Base-by-base conservation (phyloP, 2,113 vertebrate species). In the Turnix velox region DNA sequence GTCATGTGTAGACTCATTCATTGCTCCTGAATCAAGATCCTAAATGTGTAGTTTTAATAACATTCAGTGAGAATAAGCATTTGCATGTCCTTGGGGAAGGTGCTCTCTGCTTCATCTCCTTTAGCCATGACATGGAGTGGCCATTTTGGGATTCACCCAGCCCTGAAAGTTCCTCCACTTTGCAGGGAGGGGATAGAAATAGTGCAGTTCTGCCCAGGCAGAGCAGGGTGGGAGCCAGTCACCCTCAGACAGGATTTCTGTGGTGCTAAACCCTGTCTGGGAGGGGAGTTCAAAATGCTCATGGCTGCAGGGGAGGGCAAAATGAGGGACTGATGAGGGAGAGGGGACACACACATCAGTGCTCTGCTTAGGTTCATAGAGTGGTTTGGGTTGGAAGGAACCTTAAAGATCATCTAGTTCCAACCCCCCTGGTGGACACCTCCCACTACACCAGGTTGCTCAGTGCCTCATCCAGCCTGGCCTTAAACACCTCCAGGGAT, bases 1-100 rank as follows among this genome's bases (percentile, higher is more conserved):
- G 76, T 94, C 87, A 90, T 91, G 85, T 93, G 88, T 71, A 87
- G 91, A 94, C 87, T 92, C 69, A 84, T 78, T 92, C 69, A 84
- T 78, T 96, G 89, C 91, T 91, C 81, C 83, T 76, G 57, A 94
- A 86, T 92, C 89, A 52, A 87, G 79, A 88, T 94, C 58, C n/a
- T 93, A 84, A 93, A 87, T 91, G 89, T 87, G 63, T 74, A 40
- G 63, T 88, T 95, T 95, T 89, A 91, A 88, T 88, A 91, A 78
- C 58, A 54, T 78, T 72, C 18, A 42, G 43, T 61, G 80, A 78
- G 68, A 75, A 65, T 31, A 65, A 80, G 35, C 14, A 82, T 93
- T 90, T 90, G 90, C 79, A 75, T 77, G 86, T 91, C 87, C 82
- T 65, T 73, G 43, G 61, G 85, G 52, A 76, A 84, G 28, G 19